These are phyloP conservation scores for Standfussiana lucernea DNA, from an alignment of 2,888 invertebrate genomes.

Conservation along the genomic window DNA sequence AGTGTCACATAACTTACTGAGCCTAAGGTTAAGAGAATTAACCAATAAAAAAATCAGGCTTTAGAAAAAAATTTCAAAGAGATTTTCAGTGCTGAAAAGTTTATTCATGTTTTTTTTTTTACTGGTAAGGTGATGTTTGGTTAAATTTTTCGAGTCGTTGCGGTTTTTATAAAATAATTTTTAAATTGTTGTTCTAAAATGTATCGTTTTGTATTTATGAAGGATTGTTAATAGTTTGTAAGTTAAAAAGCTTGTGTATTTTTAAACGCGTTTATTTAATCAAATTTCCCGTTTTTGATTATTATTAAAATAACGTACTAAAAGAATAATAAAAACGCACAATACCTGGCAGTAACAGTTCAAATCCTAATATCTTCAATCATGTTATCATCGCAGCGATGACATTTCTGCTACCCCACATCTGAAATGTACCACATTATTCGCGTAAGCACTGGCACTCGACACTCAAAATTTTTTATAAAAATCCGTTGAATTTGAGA, in stretches of 20 bases:
- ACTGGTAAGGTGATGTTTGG: background rate
- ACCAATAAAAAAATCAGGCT: slow-evolving; percentile 1
- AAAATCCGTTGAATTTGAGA: slow-evolving; percentile 51
- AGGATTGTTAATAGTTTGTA: background rate
- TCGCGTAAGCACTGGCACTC: slow-evolving; percentile 71
- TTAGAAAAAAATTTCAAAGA: background rate
- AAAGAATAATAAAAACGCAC: slow-evolving; percentile 49
- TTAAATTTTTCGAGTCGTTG: background rate
- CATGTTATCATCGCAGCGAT: slow-evolving; percentile 79
- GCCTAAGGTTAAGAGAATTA: slow-evolving; percentile 10
- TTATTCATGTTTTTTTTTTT: background rate
- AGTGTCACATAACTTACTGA: slow-evolving; percentile 54
- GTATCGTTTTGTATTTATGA: background rate
- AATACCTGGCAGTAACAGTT: slow-evolving; percentile 77
- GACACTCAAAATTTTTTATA: slow-evolving; percentile 68
- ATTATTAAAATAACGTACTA: slow-evolving; percentile 2
- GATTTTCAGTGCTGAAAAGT: slow-evolving; percentile 1
- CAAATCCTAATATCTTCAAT: slow-evolving; percentile 73
- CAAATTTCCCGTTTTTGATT: background rate
- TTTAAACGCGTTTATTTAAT: background rate
- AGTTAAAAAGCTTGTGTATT: background rate
- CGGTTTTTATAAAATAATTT: background rate
- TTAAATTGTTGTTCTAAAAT: slow-evolving; percentile 5
- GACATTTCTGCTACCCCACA: slow-evolving; percentile 79
- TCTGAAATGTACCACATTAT: slow-evolving; percentile 83